phyloP scores from a whole-genome alignment of 2,888 invertebrate species.

The Amorpha juglandis region DNA sequence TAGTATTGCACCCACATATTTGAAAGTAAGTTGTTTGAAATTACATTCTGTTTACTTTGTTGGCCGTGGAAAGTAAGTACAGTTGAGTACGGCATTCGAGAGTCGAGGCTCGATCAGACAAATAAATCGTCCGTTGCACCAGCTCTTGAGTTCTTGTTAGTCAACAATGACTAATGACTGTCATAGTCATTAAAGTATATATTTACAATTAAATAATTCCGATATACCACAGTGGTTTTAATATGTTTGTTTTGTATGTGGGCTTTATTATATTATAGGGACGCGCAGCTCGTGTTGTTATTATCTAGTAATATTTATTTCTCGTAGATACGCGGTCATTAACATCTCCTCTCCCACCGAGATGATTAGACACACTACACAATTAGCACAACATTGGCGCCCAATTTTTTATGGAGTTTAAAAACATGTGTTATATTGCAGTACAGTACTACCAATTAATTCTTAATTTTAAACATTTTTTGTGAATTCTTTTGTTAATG shows the following conservation, averaged over 20 bases:
- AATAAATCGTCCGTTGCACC: conserved; percentile 3
- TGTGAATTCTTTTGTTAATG: too few species aligned
- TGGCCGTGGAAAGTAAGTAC: conserved; percentile 13
- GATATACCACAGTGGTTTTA: neutral
- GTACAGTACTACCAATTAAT: too few species aligned
- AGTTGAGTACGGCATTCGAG: neutral
- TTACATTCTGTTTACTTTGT: conserved; percentile 6
- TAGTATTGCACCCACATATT: conserved; percentile 19
- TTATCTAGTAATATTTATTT: conserved; percentile 40
- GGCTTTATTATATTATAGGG: neutral
- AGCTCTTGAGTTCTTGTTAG: neutral
- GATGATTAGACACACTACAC: conserved; percentile 46
- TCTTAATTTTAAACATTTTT: too few species aligned
- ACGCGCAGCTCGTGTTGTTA: conserved; percentile 38
- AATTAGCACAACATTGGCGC: conserved; percentile 31
- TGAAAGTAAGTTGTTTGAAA: conserved; percentile 17
- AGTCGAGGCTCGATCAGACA: neutral
- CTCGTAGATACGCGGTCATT: conserved; percentile 59
- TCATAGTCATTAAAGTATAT: neutral
- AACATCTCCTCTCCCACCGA: conserved; percentile 61
- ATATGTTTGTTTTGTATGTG: neutral
- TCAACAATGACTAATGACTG: neutral
- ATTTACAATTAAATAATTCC: neutral
- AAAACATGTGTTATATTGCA: neutral
- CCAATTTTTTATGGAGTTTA: neutral